A percentile compares a stretch with the other conserved stretches of the same genome.
These are phyloP conservation scores for Nineta flava DNA, from an alignment of 2,888 invertebrate genomes.

Conservation along the genomic window DNA sequence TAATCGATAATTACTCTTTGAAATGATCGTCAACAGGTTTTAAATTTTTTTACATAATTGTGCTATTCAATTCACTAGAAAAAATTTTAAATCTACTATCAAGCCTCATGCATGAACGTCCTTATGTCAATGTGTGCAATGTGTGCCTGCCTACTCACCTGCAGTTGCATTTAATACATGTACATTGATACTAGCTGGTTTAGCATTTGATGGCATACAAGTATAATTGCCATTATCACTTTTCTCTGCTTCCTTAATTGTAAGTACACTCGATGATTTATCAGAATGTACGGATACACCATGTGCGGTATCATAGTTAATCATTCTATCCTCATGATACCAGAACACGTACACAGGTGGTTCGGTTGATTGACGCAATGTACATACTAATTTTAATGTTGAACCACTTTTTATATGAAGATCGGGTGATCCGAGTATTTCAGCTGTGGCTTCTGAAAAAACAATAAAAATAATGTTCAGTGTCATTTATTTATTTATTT, in stretches of 20 bases:
- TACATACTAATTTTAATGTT: constrained; percentile 38
- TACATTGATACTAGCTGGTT: constrained; percentile 47
- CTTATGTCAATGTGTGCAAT: too few relatives aligned
- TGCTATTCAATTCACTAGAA: too few relatives aligned
- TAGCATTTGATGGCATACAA: constrained; percentile 48
- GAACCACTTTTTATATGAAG: constrained; percentile 42
- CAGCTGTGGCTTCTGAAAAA: constrained; percentile 35
- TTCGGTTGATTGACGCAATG: constrained; percentile 36
- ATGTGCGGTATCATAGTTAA: constrained; percentile 38
- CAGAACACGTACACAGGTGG: constrained; percentile 42
- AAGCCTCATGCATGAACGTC: too few relatives aligned
- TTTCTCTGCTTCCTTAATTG: constrained; percentile 44
- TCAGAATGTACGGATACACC: constrained; percentile 37
- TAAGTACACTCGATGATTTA: constrained; percentile 46
- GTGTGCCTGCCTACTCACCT: constrained; percentile 20
- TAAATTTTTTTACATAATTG: too few relatives aligned
- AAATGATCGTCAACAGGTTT: too few relatives aligned
- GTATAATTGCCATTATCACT: constrained; percentile 55
- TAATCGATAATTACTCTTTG: too few relatives aligned
- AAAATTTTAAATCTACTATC: too few relatives aligned
- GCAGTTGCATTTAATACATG: constrained; percentile 50
- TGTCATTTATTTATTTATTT: too few relatives aligned
- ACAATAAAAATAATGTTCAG: constrained; percentile 2
- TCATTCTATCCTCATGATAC: constrained; percentile 44
- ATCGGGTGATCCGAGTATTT: constrained; percentile 42